Conservation (phyloP, 2,113 vertebrate genomes). For the Hypanus sabinus region DNA sequence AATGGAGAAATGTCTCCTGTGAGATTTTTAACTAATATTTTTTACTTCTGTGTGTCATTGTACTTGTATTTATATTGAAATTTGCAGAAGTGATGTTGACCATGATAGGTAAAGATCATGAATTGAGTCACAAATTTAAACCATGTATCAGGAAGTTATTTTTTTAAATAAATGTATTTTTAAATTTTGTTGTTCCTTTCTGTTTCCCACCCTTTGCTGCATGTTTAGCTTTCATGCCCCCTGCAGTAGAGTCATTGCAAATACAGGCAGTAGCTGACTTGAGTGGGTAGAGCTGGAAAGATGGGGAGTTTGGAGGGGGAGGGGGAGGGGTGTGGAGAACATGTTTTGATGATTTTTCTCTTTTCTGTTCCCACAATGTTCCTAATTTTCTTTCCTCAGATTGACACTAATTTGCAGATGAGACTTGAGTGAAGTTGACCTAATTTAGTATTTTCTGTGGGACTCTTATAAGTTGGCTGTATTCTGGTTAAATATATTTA, state of each 20-base stretch:
- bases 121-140: not conserved
- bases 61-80: not conserved
- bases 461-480: not conserved
- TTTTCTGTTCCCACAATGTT: no score
- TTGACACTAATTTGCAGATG: no score
- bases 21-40: constrained; percentile 1
- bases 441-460: not conserved
- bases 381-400: no score
- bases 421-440: not conserved
- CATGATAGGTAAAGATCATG: not conserved
- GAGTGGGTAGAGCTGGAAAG: not conserved
- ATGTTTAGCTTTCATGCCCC: not conserved
- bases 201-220: not conserved
- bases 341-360: no score
- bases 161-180: constrained; percentile 29
- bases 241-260: not conserved
- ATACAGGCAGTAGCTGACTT: not conserved
- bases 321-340: not conserved
- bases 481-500: not conserved
- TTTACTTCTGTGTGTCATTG: not conserved
- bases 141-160: not conserved
- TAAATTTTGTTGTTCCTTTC: not conserved
- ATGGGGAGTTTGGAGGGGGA: not conserved
- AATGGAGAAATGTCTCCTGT: constrained; percentile 3
- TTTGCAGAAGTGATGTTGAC: not conserved